Conservation (phyloP, 2,113 vertebrate genomes). For the Excalfactoria chinensis region DNA sequence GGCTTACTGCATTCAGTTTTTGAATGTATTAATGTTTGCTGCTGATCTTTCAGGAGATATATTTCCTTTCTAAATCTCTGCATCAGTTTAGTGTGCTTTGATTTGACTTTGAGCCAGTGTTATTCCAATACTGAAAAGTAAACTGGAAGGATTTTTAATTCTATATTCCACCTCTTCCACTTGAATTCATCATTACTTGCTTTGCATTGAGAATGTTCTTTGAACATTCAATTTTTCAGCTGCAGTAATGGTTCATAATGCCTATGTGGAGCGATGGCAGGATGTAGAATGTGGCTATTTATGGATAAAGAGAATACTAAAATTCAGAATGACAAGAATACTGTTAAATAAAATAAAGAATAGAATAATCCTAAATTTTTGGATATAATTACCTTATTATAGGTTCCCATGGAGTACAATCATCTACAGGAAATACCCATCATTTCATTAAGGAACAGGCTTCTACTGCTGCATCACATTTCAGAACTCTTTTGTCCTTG, state of each 20-base stretch:
- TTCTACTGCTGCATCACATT: constrained; percentile 95
- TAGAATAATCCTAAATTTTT: neutral
- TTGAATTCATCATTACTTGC: neutral
- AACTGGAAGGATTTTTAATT: neutral
- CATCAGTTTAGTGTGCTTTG: neutral
- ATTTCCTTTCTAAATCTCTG: neutral
- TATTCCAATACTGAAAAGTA: neutral
- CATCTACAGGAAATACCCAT: constrained; percentile 95
- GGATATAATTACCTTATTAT: neutral
- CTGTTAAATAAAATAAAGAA: neutral
- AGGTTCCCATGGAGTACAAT: constrained; percentile 99
- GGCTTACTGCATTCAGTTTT: neutral
- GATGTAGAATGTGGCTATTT: neutral
- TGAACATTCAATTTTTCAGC: neutral
- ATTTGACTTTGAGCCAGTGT: neutral
- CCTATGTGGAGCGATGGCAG: neutral
- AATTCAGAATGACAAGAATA: neutral
- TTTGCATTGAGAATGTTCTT: neutral
- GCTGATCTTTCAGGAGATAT: neutral
- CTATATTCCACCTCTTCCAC: neutral
- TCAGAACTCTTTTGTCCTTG: constrained; percentile 98
- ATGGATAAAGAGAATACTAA: neutral
- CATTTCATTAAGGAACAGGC: constrained; percentile 90
- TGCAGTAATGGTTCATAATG: neutral
- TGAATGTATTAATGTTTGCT: neutral